Percentiles rank a stretch among this genome's conserved stretches.
These are phyloP conservation scores for Brachionus sp. DNA, from an alignment of 1,140 invertebrate genomes.

Conservation along the genomic window DNA sequence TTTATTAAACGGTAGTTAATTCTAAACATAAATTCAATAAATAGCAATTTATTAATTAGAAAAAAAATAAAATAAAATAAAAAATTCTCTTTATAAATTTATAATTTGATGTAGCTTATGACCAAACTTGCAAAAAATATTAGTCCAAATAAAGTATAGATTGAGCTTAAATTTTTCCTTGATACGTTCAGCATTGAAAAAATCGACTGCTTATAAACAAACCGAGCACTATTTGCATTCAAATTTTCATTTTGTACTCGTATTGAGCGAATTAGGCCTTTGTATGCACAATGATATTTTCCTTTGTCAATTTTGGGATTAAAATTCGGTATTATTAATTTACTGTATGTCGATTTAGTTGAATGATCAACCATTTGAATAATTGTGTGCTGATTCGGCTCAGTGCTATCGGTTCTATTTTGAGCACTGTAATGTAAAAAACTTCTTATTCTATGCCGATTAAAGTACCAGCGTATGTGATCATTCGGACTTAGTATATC, in stretches of 20 bases:
- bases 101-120: not conserved
- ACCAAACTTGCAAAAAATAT: not conserved
- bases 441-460: not conserved
- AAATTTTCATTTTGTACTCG: not conserved
- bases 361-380: conserved; percentile 10
- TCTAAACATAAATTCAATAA: not conserved
- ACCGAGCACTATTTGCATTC: not conserved
- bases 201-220: conserved; percentile 12
- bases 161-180: not conserved
- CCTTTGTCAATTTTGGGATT: not conserved
- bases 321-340: conserved; percentile 18
- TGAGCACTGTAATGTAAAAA: not conserved
- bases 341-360: conserved; percentile 10
- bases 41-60: not conserved
- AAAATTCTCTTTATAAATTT: not conserved
- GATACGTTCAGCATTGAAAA: conserved; percentile 16
- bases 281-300: conserved; percentile 3
- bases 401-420: not conserved
- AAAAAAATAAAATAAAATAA: not conserved
- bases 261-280: not conserved
- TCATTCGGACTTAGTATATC: not conserved
- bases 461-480: conserved; percentile 17
- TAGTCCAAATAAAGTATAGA: not conserved
- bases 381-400: not conserved
- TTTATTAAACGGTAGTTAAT: not conserved